phyloP scores from a whole-genome alignment of 2,113 vertebrate genomes.

The Microcebus lehilahytsara region DNA sequence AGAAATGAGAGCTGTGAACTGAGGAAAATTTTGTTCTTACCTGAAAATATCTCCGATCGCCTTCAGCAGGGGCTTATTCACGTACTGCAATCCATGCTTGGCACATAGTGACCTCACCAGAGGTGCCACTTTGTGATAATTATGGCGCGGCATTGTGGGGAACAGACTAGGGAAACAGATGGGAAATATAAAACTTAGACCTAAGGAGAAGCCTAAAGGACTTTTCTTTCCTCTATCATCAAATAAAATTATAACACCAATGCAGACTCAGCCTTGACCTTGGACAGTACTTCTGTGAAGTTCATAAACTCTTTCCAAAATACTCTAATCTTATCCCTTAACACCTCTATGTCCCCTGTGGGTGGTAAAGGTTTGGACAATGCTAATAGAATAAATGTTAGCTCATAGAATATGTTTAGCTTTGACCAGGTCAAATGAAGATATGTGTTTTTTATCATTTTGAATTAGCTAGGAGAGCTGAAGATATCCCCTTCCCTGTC shows the following conservation, averaged over 20 bases:
- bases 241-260: background rate
- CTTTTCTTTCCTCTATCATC: background rate
- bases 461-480: background rate
- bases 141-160: constrained; percentile 90
- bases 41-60: constrained; percentile 83
- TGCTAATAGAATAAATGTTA: background rate
- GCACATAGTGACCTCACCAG: constrained; percentile 85
- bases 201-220: background rate
- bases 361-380: background rate
- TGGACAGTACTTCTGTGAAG: background rate
- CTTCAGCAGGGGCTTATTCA: constrained; percentile 83
- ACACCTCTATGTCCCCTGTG: background rate
- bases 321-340: background rate
- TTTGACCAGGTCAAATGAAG: background rate
- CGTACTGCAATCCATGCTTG: constrained; percentile 86
- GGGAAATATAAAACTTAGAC: background rate
- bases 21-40: constrained; percentile 70
- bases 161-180: constrained; percentile 84
- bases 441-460: background rate
- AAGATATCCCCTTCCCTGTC: background rate
- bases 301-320: background rate
- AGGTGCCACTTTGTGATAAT: constrained; percentile 86
- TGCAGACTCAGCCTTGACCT: background rate
- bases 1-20: background rate
- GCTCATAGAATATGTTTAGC: background rate